These are phyloP conservation scores for Drosophila seguyi DNA, from an alignment of 1,140 invertebrate species.

Conservation along the genomic window DNA sequence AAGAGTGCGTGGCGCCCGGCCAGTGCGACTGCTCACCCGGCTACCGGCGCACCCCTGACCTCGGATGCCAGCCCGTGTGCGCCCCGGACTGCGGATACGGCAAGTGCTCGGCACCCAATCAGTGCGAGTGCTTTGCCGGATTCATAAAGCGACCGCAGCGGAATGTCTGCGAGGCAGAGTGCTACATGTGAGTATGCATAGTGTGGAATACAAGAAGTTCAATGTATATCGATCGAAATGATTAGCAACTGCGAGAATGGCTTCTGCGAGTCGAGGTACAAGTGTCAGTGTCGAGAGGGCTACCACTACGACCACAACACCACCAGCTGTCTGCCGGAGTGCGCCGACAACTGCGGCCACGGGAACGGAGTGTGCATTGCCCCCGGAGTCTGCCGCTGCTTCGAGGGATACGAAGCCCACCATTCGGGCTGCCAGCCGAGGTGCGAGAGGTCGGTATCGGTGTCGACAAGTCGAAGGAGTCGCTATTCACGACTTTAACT, in stretches of 20 bases:
- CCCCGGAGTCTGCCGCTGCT: slow-evolving; percentile 87
- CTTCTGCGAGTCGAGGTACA: slow-evolving; percentile 86
- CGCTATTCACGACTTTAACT: not conserved
- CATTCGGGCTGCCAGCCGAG: slow-evolving; percentile 63
- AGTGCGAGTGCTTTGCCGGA: slow-evolving; percentile 87
- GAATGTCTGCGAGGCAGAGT: slow-evolving; percentile 81
- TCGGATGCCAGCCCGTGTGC: slow-evolving; percentile 81
- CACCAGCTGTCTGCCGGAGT: slow-evolving; percentile 75
- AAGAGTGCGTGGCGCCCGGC: slow-evolving; percentile 87
- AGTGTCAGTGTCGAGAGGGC: slow-evolving; percentile 87
- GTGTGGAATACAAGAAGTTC: not conserved
- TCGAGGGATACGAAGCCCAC: slow-evolving; percentile 86
- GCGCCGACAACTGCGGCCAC: slow-evolving; percentile 79
- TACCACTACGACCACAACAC: slow-evolving; percentile 86
- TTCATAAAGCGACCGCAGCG: slow-evolving; percentile 69
- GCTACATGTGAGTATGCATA: slow-evolving; percentile 57
- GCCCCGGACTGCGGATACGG: slow-evolving; percentile 87
- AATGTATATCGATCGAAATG: not conserved
- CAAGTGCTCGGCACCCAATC: slow-evolving; percentile 87
- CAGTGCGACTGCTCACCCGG: slow-evolving; percentile 87
- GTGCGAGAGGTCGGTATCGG: slow-evolving; percentile 62
- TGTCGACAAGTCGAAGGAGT: not conserved
- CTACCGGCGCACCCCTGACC: slow-evolving; percentile 83
- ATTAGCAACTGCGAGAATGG: slow-evolving; percentile 86
- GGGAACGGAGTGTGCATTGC: slow-evolving; percentile 86